Conservation (phyloP, 2,888 invertebrate species). For the Athalia circularis region DNA sequence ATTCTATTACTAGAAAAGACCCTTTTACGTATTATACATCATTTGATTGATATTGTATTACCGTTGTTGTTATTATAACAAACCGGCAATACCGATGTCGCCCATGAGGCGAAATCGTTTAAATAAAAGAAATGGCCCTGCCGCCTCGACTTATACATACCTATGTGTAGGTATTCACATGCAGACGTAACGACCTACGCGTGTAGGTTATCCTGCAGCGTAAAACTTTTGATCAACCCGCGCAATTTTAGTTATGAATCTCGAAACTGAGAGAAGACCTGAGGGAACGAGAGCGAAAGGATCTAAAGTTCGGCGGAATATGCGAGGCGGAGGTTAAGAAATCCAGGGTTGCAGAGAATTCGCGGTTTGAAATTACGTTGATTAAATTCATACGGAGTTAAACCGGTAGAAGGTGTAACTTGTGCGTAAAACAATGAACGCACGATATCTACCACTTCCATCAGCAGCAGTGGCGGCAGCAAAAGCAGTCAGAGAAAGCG, state of each 20-base stretch:
- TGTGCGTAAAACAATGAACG: conserved; percentile 60
- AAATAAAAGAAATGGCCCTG: too few species aligned
- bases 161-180: too few species aligned
- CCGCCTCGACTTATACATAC: too few species aligned
- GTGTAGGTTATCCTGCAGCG: neutral
- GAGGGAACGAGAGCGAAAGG: neutral
- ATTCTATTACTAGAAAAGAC: too few species aligned
- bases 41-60: too few species aligned
- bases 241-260: neutral
- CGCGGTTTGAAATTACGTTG: conserved; percentile 67
- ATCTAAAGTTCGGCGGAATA: neutral
- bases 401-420: conserved; percentile 52
- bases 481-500: neutral
- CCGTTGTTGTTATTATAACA: too few species aligned
- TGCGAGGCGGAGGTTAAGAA: conserved; percentile 3
- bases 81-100: too few species aligned
- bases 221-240: neutral
- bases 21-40: too few species aligned
- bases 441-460: conserved; percentile 10
- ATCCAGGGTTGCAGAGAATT: conserved; percentile 49
- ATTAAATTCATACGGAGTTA: conserved; percentile 64
- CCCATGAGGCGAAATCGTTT: too few species aligned
- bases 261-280: conserved; percentile 29
- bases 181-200: too few species aligned
- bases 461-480: neutral